Percentiles rank a stretch among this genome's conserved stretches.
phyloP scores from a whole-genome alignment of 1,140 invertebrate genomes.

The Drosophila nebulosa region DNA sequence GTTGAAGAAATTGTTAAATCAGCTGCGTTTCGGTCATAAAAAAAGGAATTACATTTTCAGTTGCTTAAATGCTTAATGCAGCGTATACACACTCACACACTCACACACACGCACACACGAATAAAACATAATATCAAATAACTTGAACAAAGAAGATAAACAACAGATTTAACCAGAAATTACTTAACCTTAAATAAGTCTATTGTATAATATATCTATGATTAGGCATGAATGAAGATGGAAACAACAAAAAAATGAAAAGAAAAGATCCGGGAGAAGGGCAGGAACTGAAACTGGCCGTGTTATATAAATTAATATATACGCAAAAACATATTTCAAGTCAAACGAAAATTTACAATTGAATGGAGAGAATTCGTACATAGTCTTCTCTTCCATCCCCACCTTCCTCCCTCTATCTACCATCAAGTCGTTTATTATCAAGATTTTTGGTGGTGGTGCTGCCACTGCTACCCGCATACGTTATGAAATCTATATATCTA shows the following conservation, averaged over 20 bases:
- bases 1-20: slow-evolving; percentile 64
- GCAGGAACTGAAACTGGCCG: not conserved
- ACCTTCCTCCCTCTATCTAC: not conserved
- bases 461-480: slow-evolving; percentile 29
- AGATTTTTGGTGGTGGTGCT: slow-evolving; percentile 18
- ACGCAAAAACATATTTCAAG: slow-evolving; percentile 44
- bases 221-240: not conserved
- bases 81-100: slow-evolving; percentile 47
- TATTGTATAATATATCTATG: not conserved
- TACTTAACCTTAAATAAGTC: slow-evolving; percentile 23
- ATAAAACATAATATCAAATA: not conserved
- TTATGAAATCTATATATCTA: slow-evolving; percentile 52
- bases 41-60: slow-evolving; percentile 51
- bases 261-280: too few relatives aligned
- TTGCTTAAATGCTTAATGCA: slow-evolving; percentile 52
- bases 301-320: slow-evolving; percentile 9
- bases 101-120: not conserved
- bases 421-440: slow-evolving; percentile 63
- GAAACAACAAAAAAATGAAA: too few relatives aligned
- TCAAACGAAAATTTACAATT: slow-evolving; percentile 61
- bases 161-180: not conserved
- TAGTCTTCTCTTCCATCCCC: not conserved
- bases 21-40: slow-evolving; percentile 49
- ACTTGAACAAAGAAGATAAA: not conserved
- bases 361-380: slow-evolving; percentile 25